Percentiles rank a stretch among this genome's conserved stretches.
phyloP scores from a whole-genome alignment of 2,113 vertebrate genomes.

The Orcinus orca region DNA sequence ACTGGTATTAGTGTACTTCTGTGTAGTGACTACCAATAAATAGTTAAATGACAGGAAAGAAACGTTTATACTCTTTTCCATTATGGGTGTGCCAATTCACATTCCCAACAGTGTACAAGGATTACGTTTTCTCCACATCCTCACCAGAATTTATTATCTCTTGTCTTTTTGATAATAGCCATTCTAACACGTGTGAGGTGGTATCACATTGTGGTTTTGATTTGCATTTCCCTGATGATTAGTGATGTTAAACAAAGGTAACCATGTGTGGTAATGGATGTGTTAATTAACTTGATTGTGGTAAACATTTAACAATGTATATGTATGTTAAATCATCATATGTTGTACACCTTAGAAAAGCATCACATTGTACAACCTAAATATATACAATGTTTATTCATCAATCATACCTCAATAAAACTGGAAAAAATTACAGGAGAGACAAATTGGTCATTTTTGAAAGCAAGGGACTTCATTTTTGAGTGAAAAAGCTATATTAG shows the following conservation, averaged over 20 bases:
- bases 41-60: background rate
- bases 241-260: too few species aligned
- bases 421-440: background rate
- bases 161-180: background rate
- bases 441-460: background rate
- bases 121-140: background rate
- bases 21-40: background rate
- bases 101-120: background rate
- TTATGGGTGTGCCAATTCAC: background rate
- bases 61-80: background rate
- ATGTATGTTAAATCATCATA: background rate
- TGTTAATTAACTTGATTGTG: background rate
- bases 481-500: background rate
- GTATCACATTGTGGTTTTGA: background rate
- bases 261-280: background rate
- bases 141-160: background rate
- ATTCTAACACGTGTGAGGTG: background rate
- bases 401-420: background rate
- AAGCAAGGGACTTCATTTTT: fast-evolving
- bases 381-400: background rate
- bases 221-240: background rate
- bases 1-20: background rate
- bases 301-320: background rate
- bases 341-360: background rate
- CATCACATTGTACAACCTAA: background rate